Base-by-base conservation (phyloP, 2,888 invertebrate species). In the Arctia plantaginis region DNA sequence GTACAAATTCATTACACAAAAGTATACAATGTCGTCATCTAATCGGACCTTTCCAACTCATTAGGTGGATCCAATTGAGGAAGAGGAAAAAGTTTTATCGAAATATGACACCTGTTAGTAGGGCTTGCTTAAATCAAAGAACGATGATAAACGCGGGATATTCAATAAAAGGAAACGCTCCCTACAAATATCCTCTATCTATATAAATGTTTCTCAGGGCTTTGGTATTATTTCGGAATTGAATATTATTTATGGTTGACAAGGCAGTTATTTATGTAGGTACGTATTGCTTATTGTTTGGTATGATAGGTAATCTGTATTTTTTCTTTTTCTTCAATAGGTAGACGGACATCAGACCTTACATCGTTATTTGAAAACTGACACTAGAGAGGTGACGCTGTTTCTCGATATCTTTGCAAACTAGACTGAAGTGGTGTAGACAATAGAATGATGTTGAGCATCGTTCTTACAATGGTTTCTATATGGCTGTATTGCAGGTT, bases 31-130 rank as follows among this genome's bases (percentile, higher is more conserved):
- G 85, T 87, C 79, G 79, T 83, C 83, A 82, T 82, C 80, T 85
- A 89, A 90, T 90, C 88, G 85, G 78, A 72, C 77, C 82, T 87
- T 90, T 91, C 89, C 91, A 80, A 87, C 85, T 88, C 90, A 91
- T 91, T 91, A 89, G 81, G 80, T 85, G 85, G 85, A 88, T 87
- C 80, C 84, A 87, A 87, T 87, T 83, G 84, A 69, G 82, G 82
- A 78, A 80, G 67, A 80, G 81, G 80, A 82, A 84, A 86, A 86
- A 87, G 81, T 87, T 85, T 76, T 72, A 84, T 85, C 89, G 91
- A 90, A 89, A 87, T 90, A 90, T 87, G 88, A 88, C 87, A 90
- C 90, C 90, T 90, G 90, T 85, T 88, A 86, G 79, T 79, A 73
- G 18, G 79, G 73, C 76, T 78, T 74, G 72, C 77, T 79, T 75